phyloP scores from a whole-genome alignment of 2,797 vertebrate species.

The Mormyrus hasselquistii region DNA sequence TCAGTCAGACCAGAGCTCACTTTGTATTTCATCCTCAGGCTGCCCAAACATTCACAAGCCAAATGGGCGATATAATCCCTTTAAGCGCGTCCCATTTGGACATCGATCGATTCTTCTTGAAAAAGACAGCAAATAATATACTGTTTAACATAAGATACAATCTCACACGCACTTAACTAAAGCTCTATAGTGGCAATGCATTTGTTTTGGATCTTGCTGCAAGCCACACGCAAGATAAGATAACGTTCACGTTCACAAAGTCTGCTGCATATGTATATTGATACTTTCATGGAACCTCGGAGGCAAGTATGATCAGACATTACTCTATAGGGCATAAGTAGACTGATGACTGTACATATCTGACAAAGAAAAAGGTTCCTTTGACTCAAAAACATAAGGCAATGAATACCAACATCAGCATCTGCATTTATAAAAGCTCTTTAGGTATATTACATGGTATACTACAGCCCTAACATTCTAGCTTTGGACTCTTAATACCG shows the following conservation, averaged over 20 bases:
- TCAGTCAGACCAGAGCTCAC: not conserved
- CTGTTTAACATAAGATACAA: not conserved
- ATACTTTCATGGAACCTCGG: not conserved
- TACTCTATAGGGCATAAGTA: not conserved
- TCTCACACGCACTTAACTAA: not conserved
- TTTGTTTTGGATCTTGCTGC: not conserved
- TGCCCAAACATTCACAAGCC: not conserved
- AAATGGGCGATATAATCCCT: not conserved
- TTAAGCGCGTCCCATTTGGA: not conserved
- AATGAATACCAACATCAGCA: not conserved
- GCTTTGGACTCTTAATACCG: not conserved
- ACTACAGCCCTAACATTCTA: not conserved
- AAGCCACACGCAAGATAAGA: not conserved
- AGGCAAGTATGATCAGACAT: not conserved
- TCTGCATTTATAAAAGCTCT: not conserved
- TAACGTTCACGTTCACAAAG: not conserved
- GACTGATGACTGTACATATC: not conserved
- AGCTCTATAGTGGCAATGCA: not conserved
- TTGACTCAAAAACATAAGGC: not conserved
- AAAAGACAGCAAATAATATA: not conserved
- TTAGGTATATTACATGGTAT: not conserved
- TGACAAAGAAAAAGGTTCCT: not conserved
- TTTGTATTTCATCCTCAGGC: not conserved
- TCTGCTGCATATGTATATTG: not conserved
- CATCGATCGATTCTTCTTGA: not conserved